Evolutionary conservation across 2,797 vertebrate genomes (phyloP), one percentile per base, ranked within the genome.

Genomic region (Acanthiza pusilla): DNA sequence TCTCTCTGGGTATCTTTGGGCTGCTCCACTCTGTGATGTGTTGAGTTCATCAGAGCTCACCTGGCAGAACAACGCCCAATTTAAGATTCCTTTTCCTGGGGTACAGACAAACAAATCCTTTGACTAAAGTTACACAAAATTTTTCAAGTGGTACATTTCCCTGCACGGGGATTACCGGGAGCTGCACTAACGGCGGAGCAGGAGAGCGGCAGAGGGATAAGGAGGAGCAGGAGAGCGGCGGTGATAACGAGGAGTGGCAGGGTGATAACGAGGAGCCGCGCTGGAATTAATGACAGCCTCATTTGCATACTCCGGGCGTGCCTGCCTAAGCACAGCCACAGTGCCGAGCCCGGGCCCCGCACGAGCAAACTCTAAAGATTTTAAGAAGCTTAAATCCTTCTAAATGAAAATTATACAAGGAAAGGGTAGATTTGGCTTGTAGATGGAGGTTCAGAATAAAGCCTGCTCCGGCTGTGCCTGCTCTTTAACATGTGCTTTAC

Each of bases 351-450:
- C 80, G 5, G 94, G 71, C 95, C 87, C 93, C 65, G 63, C 13
- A 2, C 42, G 36, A 11, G 4, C 81, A 73, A 83, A 92, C 91
- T 62, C 78, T 55, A 70, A 94, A 95, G 94, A 91, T 91, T 94
- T 97, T 97, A 97, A 97, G 97, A 84, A 86, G 96, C 95, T 97
- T 97, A 97, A 97, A 91, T 96, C 94, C 93, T 96, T 92, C 95
- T 97, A 93, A 96, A 96, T 96, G 94, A 97, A 97, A 96, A 96
- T 97, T 96, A 95, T 50, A 89, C 94, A 91, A 95, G 92, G 93
- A 84, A 81, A 95, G 95, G 96, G 89, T 96, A 96, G 96, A 95
- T 96, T 96, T 96, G 96, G 67, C 96, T 96, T 96, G 96, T 97
- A 94, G 96, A 96, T 96, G 96, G 88, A 95, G 91, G 67, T 84